Conservation (phyloP, 1,140 invertebrate species). For the Drosophila ambigua region DNA sequence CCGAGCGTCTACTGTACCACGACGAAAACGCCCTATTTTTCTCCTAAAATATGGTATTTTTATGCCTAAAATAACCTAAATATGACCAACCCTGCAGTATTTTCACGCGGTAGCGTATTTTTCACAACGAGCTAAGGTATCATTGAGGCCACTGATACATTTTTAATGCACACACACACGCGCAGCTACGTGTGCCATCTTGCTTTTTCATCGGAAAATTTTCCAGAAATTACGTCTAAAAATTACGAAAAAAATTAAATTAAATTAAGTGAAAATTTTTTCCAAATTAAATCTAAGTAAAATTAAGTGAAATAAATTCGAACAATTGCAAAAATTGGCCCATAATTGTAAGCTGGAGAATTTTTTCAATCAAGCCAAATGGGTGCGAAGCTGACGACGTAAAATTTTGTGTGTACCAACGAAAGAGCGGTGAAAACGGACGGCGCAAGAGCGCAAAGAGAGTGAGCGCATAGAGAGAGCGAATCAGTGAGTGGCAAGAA, state of each 20-base stretch:
- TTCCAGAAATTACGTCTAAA: constrained; percentile 74
- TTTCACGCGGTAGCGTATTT: constrained; percentile 25
- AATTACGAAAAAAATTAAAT: constrained; percentile 59
- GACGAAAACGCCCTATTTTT: no score
- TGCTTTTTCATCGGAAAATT: constrained; percentile 78
- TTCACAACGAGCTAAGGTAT: constrained; percentile 2
- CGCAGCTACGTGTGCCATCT: constrained; percentile 54
- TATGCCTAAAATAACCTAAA: no score
- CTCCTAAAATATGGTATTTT: no score
- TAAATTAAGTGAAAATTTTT: constrained; percentile 47
- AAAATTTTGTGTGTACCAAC: constrained; percentile 83
- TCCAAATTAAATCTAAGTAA: constrained; percentile 44
- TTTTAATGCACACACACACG: constrained; percentile 8
- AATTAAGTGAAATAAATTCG: constrained; percentile 37
- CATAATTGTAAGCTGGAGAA: constrained; percentile 37
- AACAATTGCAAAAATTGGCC: constrained; percentile 33
- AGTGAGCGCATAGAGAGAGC: constrained; percentile 33
- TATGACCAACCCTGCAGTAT: no score
- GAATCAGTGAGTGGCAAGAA: constrained; percentile 20
- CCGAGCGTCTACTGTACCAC: no score
- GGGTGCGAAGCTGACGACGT: constrained; percentile 68
- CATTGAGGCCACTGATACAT: constrained; percentile 5
- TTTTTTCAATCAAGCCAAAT: constrained; percentile 68
- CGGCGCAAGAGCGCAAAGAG: constrained; percentile 69
- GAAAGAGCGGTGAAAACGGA: constrained; percentile 75